Base-by-base conservation (phyloP, 37 sponge, comb jelly and placozoan species). In the Halisarca cf. caerulea region DNA sequence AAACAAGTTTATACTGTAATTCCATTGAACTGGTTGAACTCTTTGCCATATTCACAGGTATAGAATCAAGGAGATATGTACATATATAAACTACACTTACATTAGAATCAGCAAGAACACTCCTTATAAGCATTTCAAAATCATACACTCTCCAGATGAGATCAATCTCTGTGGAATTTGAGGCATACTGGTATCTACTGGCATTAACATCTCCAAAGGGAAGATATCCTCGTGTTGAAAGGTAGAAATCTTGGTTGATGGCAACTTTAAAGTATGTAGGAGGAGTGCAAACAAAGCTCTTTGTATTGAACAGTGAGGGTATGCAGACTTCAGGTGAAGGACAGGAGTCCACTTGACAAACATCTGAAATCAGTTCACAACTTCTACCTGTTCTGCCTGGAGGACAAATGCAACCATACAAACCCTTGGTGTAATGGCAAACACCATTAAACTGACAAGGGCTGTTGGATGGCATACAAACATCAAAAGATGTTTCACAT, bases 311-410 rank as follows among this genome's bases (percentile, higher is more conserved):
- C 45, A 40, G 38, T 2, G 77, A 74, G 1, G 45, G 77, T 24
- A 41, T 1, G 14, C 77, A 74, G 42, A 74, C 0, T 40, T 32
- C 18, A 38, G 2, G 2, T 2, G 77, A 20, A 8, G 45, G 24
- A 41, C 77, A 74, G 15, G 44, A 37, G 18, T 41, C 25, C 2
- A 33, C 9, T n/a, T 40, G 36, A 37, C 77, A 74, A 40, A 40
- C 24, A 38, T 74, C 24, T 15, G 30, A n/a, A 25, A 40, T 37
- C 77, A 74, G 77, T 74, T 74, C 77, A 74, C 77, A 74, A 44
- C 45, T 74, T 71, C 41, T 33, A 36, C 77, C 77, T 24, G 77
- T 40, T 33, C 72, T 71, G 37, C 45, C 45, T 40, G 41, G 24
- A 37, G 42, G 77, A 37, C 77, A 74, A 1, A 37, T 23, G 25